These are phyloP conservation scores for Drosophila grimshawi DNA, from an alignment of 1,140 invertebrate genomes.

Conservation along the genomic window DNA sequence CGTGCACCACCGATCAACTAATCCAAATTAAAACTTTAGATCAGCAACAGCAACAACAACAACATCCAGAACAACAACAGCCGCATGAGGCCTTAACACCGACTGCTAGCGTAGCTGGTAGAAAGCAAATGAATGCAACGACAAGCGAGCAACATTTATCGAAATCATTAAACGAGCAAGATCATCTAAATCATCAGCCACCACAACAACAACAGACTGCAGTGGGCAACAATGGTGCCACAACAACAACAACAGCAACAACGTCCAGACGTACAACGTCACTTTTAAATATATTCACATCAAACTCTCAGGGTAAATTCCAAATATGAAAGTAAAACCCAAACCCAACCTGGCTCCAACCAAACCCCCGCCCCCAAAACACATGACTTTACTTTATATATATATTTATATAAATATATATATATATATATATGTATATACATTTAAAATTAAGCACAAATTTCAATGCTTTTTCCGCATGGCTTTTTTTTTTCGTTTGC, in stretches of 20 bases:
- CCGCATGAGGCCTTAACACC: slow-evolving; percentile 64
- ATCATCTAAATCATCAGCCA: slow-evolving; percentile 65
- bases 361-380: neutral
- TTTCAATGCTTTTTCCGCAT: slow-evolving; percentile 13
- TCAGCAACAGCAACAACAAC: slow-evolving; percentile 60
- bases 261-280: slow-evolving; percentile 95
- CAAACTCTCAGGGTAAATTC: slow-evolving; percentile 94
- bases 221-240: slow-evolving; percentile 52
- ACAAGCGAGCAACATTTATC: slow-evolving; percentile 77
- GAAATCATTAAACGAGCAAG: slow-evolving; percentile 79
- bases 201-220: slow-evolving; percentile 51
- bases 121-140: slow-evolving; percentile 75
- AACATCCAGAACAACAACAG: slow-evolving; percentile 24
- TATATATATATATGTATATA: slow-evolving; percentile 5
- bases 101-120: slow-evolving; percentile 49
- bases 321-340: slow-evolving; percentile 36
- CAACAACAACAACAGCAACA: slow-evolving; percentile 87
- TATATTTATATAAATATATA: slow-evolving; percentile 8
- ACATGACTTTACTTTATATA: neutral
- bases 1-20: slow-evolving; percentile 56
- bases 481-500: neutral
- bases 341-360: slow-evolving; percentile 8
- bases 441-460: slow-evolving; percentile 3
- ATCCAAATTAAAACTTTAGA: slow-evolving; percentile 68
- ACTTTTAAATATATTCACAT: slow-evolving; percentile 96